Percentiles rank a stretch among this genome's conserved stretches.
phyloP scores from a whole-genome alignment of 2,113 vertebrate genomes.

The Xiphophorus maculatus region DNA sequence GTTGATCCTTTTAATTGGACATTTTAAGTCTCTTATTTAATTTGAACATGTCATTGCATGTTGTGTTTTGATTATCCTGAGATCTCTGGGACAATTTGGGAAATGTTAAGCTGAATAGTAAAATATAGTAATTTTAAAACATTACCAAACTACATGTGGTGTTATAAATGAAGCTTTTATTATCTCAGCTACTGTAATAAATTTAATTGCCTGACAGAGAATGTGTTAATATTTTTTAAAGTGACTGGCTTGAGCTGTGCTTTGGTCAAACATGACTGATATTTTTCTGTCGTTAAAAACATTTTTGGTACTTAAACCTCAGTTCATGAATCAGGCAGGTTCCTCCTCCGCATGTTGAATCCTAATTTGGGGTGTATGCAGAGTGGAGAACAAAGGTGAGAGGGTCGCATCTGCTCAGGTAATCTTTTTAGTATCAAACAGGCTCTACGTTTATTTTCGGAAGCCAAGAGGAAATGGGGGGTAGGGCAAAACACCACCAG shows the following conservation, averaged over 20 bases:
- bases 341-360: slow-evolving; percentile 63
- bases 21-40: too few relatives aligned
- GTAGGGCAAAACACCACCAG: neutral
- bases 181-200: too few relatives aligned
- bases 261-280: slow-evolving; percentile 42
- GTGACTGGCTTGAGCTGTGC: neutral
- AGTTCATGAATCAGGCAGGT: slow-evolving; percentile 61
- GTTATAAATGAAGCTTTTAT: too few relatives aligned
- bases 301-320: slow-evolving; percentile 44
- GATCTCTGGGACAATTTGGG: too few relatives aligned
- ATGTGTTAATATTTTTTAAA: neutral
- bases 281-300: slow-evolving; percentile 31
- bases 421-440: slow-evolving; percentile 69
- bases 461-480: slow-evolving; percentile 44
- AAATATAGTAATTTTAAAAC: too few relatives aligned
- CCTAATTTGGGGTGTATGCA: slow-evolving; percentile 59
- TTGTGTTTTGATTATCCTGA: too few relatives aligned
- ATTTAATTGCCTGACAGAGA: too few relatives aligned
- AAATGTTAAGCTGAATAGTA: too few relatives aligned
- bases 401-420: slow-evolving; percentile 61
- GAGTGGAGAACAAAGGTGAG: slow-evolving; percentile 68
- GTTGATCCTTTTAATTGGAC: too few relatives aligned
- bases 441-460: slow-evolving; percentile 54
- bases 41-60: too few relatives aligned
- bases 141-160: too few relatives aligned